phyloP scores from a whole-genome alignment of 2,113 vertebrate genomes.

The Onychostruthus taczanowskii region DNA sequence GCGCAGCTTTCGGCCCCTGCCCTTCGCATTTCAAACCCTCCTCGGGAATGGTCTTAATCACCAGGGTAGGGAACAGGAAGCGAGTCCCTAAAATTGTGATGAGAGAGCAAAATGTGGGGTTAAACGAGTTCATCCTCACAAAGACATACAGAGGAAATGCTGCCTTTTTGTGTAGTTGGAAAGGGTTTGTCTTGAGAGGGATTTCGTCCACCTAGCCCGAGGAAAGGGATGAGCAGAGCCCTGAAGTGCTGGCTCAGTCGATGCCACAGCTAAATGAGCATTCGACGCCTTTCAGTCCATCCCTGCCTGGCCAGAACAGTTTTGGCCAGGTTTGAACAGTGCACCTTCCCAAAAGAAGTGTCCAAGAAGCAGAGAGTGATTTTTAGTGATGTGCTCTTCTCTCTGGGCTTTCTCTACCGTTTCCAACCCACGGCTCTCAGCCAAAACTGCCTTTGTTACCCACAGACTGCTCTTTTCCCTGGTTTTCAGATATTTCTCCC shows the following conservation, averaged over 20 bases:
- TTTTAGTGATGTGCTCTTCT: background rate
- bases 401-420: background rate
- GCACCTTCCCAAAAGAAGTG: background rate
- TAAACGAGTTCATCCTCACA: background rate
- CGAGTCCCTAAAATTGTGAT: background rate
- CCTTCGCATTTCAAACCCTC: background rate
- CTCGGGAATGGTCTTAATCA: background rate
- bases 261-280: background rate
- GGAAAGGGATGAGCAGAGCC: background rate
- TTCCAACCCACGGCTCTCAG: background rate
- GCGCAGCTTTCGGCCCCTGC: background rate
- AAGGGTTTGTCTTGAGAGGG: background rate
- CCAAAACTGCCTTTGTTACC: background rate
- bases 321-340: background rate
- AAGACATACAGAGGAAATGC: background rate
- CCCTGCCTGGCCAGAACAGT: background rate
- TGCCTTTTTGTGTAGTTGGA: background rate
- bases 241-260: background rate
- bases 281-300: background rate
- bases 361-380: background rate
- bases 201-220: background rate
- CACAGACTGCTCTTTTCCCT: background rate
- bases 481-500: background rate
- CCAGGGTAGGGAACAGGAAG: background rate
- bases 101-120: background rate